Evolutionary conservation across 2,113 vertebrate species (phyloP), one percentile per base, ranked within the genome.

Genomic region (Pseudopodoces humilis): DNA sequence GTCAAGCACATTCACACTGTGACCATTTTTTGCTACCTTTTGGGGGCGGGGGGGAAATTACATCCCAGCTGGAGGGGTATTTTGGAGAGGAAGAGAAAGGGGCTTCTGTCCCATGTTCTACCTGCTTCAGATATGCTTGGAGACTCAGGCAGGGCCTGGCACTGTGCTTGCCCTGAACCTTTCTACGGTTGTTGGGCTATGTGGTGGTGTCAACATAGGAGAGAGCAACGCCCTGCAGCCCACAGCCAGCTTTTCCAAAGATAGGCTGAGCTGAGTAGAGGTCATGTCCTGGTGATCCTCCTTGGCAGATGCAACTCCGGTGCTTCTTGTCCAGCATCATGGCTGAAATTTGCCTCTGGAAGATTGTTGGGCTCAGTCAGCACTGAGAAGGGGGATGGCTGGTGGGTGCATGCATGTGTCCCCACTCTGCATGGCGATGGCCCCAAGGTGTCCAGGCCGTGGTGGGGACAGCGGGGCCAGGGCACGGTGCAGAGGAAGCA

Each of bases 1-100:
- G 99, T 99, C 99, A 99, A 99, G 98, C 95, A 98, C 98, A 98
- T 98, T 98, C 98, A 97, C 98, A 98, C 98, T 98, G 98, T 97
- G 97, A 98, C 98, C 98, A 97, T 98, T 98, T 97, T 97, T 97
- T 98, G 97, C 98, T 98, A 98, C 98, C 98, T 98, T 98, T 96
- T 4, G 76, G 12, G 72, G 79, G 46, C 39, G 82, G 96, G 97
- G 86, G 58, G 83, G 27, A 56, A 92, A 96, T 95, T 94, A 83
- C 86, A 75, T 95, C 96, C 89, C 88, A n/a, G 88, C 84, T 94
- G 72, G 93, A 95, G 83, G 94, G 90, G 93, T 70, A n/a, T 85
- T 78, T 78, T 82, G 87, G 63, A 91, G 92, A 90, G 78, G 74
- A 91, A 67, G 56, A 33, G 49, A 86, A 55, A 4, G 53, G 84